A percentile compares a stretch with the other conserved stretches of the same genome.
Conservation (phyloP, 1,140 invertebrate genomes). For the Mamestra configurata region DNA sequence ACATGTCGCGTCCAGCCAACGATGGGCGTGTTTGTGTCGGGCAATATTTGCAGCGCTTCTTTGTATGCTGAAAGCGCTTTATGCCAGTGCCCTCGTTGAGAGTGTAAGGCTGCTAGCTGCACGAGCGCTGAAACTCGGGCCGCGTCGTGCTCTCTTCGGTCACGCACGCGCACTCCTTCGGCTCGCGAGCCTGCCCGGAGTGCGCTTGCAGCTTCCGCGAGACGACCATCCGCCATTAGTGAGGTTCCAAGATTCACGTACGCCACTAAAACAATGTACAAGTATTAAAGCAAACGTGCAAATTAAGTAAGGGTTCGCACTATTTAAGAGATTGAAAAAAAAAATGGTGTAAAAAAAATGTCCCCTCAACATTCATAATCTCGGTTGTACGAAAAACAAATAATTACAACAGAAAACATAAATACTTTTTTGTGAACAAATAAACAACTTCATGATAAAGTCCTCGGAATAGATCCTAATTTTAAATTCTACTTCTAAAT, state of each 20-base stretch:
- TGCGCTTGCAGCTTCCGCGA: slow-evolving; percentile 94
- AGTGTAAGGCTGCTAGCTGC: slow-evolving; percentile 96
- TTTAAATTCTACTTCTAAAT: background rate
- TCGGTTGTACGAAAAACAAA: too few species aligned
- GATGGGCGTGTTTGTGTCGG: slow-evolving; percentile 83
- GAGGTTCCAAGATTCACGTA: slow-evolving; percentile 98
- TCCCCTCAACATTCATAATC: too few species aligned
- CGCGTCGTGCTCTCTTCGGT: slow-evolving; percentile 95
- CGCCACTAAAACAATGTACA: slow-evolving; percentile 91
- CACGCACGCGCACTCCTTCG: slow-evolving; percentile 95
- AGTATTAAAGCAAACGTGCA: background rate
- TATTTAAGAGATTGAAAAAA: too few species aligned
- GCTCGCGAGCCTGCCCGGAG: slow-evolving; percentile 94
- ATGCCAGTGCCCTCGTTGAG: slow-evolving; percentile 94
- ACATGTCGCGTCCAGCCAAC: slow-evolving; percentile 83
- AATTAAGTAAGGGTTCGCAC: background rate
- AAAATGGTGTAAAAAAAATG: too few species aligned
- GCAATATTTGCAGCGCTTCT: slow-evolving; percentile 94
- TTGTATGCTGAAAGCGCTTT: slow-evolving; percentile 96
- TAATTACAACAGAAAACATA: background rate
- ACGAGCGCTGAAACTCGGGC: slow-evolving; percentile 97
- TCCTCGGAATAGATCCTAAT: background rate
- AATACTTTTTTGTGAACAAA: background rate
- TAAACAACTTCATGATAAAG: background rate
- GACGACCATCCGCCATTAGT: slow-evolving; percentile 93